Percentiles rank a stretch among this genome's conserved stretches.
These are phyloP conservation scores for Leptobrachium leishanense DNA, from an alignment of 2,113 vertebrate genomes.

Conservation along the genomic window DNA sequence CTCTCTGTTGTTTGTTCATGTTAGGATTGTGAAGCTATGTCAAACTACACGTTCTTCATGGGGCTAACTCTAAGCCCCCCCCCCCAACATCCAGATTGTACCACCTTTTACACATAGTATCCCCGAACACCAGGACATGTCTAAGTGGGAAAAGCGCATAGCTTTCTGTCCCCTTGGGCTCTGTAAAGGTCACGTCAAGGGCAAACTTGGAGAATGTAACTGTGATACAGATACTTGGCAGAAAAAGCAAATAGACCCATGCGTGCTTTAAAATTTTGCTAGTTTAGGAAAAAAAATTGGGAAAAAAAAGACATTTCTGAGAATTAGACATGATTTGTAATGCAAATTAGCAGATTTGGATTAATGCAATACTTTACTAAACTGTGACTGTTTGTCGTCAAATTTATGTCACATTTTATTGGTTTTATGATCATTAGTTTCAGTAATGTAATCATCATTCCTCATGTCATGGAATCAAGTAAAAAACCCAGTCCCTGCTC, in stretches of 20 bases:
- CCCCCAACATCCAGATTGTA: not conserved
- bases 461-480: not conserved
- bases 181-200: not conserved
- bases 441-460: not conserved
- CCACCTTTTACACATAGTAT: slow-evolving; percentile 48
- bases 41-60: slow-evolving; percentile 50
- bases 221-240: slow-evolving; percentile 62
- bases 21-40: slow-evolving; percentile 69
- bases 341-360: slow-evolving; percentile 9
- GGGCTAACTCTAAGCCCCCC: slow-evolving; percentile 41
- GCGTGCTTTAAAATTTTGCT: slow-evolving; percentile 72
- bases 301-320: slow-evolving; percentile 55
- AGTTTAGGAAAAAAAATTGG: slow-evolving; percentile 59
- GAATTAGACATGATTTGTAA: slow-evolving; percentile 50
- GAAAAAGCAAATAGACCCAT: slow-evolving; percentile 67
- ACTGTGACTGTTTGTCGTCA: not conserved
- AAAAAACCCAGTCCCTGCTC: too few species aligned
- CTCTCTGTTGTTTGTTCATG: slow-evolving; percentile 68
- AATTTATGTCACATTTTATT: not conserved
- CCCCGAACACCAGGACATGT: too few species aligned
- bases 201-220: not conserved
- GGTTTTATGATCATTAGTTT: slow-evolving; percentile 1
- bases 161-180: not conserved
- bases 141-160: slow-evolving; percentile 33
- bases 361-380: slow-evolving; percentile 17